Evolutionary conservation across 2,113 vertebrate genomes (phyloP).

Genomic region (Salvator merianae): DNA sequence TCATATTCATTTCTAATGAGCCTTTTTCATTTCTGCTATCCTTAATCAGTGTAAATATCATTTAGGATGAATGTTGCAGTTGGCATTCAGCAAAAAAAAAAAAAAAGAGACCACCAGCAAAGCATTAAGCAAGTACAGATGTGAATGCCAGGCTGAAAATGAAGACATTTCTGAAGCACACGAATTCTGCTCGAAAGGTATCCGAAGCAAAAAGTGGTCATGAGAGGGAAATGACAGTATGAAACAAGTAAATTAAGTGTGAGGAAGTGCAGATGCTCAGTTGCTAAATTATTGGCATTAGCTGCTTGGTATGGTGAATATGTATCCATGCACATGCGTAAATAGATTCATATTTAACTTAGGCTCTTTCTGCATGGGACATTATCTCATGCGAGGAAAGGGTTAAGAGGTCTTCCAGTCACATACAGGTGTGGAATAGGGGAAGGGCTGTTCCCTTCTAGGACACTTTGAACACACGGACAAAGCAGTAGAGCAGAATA

Average conservation of each 20-base stretch:
- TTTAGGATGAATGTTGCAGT: slow-evolving; percentile 73
- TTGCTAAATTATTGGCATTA: background rate
- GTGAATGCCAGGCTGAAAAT: slow-evolving; percentile 73
- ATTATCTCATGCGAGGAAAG: too few relatives aligned
- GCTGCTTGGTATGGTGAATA: slow-evolving; percentile 3
- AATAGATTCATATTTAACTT: too few relatives aligned
- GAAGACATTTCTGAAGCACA: slow-evolving; percentile 67
- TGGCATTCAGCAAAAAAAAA: slow-evolving; percentile 74
- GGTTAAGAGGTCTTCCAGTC: too few relatives aligned
- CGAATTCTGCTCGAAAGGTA: slow-evolving; percentile 63
- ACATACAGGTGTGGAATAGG: too few relatives aligned
- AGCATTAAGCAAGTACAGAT: slow-evolving; percentile 84
- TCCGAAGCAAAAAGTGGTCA: slow-evolving; percentile 58
- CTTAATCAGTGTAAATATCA: slow-evolving; percentile 78
- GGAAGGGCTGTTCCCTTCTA: too few relatives aligned
- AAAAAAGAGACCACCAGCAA: slow-evolving; percentile 79
- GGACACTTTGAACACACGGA: too few relatives aligned
- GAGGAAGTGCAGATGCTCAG: background rate
- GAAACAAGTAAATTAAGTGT: slow-evolving; percentile 35
- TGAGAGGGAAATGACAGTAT: slow-evolving; percentile 44
- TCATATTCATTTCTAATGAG: slow-evolving; percentile 66
- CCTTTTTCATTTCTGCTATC: slow-evolving; percentile 51
- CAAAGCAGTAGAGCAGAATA: too few relatives aligned
- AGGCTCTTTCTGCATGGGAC: too few relatives aligned
- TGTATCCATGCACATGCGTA: too few relatives aligned